A percentile compares a stretch with the other conserved stretches of the same genome.
These are phyloP conservation scores for Prenolepis imparis DNA, from an alignment of 2,888 invertebrate species.

Conservation along the genomic window DNA sequence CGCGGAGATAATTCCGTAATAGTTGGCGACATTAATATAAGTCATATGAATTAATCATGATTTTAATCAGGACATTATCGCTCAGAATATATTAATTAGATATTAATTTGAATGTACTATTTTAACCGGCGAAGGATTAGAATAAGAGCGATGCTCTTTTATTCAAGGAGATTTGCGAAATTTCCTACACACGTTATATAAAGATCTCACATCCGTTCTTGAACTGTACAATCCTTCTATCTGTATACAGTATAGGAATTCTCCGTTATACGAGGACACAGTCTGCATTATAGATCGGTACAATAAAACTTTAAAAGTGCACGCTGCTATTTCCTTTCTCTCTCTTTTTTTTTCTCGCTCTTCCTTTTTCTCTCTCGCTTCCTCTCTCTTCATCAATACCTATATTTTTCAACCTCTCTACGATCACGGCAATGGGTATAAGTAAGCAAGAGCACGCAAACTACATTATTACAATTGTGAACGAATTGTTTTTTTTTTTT, in stretches of 20 bases:
- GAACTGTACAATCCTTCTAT: not conserved
- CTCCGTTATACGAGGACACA: not conserved
- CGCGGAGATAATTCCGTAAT: not conserved
- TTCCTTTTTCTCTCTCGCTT: not conserved
- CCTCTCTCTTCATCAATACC: not conserved
- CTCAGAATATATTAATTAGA: too few relatives aligned
- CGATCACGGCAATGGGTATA: constrained; percentile 13
- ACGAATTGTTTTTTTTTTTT: constrained; percentile 15
- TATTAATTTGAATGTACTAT: too few relatives aligned
- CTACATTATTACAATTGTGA: constrained; percentile 15
- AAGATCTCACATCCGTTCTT: not conserved
- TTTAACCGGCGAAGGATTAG: not conserved
- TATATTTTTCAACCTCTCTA: not conserved
- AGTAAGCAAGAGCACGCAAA: constrained; percentile 16
- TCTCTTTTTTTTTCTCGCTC: not conserved
- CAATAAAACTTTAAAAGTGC: constrained; percentile 21
- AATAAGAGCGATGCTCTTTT: not conserved
- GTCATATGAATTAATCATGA: too few relatives aligned
- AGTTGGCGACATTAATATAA: not conserved
- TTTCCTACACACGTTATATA: not conserved
- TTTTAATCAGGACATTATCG: too few relatives aligned
- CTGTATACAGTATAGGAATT: not conserved
- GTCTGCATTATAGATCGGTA: constrained; percentile 52
- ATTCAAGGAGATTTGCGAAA: not conserved
- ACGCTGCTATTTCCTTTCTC: not conserved